Evolutionary conservation across 2,113 vertebrate genomes (phyloP), one percentile per base, ranked within the genome.

Genomic region (Bos javanicus): DNA sequence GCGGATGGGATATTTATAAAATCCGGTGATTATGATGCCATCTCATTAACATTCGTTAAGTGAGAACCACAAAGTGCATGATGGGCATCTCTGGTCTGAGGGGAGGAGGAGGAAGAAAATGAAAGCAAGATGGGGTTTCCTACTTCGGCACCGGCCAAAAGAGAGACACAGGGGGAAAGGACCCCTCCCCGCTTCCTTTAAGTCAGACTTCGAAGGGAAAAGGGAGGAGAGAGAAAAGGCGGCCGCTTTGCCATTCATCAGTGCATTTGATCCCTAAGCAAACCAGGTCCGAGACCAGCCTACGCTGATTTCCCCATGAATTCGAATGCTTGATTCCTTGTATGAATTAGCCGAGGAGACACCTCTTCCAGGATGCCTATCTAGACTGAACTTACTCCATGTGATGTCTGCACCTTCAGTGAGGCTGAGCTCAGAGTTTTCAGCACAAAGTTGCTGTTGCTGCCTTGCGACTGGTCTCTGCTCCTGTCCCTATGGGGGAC

Each of bases 31-130:
- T 97, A 97, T 87, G 86, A 96, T 87, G 96, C 95, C 46, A 36
- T 95, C 97, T 98, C 97, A 98, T 98, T 98, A 98, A 96, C 98
- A 97, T 98, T 92, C 6, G 64, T 94, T 96, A 97, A 97, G 80
- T 95, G 97, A 97, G 97, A 96, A 96, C 97, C 98, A 96, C 98
- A 97, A 93, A 98, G 90, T 96, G 67, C 96, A 95, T 84, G 59
- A 93, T 67, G 59, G 87, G 95, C 84, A 93, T 43, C 78, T 89
- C 81, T 28, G 57, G 56, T 88, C 78, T 36, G 87, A 91, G 67
- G 52, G 64, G 56, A 93, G 60, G 91, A n/a, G 78, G 48, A 95
- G n/a, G 62, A 88, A 81, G 83, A 56, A 60, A 85, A 97, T 78
- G 43, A 62, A 39, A 60, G 33, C 25, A 54, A 89, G 33, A 30